Base-by-base conservation (phyloP, 1,140 invertebrate genomes). In the Berghia stephanieae region DNA sequence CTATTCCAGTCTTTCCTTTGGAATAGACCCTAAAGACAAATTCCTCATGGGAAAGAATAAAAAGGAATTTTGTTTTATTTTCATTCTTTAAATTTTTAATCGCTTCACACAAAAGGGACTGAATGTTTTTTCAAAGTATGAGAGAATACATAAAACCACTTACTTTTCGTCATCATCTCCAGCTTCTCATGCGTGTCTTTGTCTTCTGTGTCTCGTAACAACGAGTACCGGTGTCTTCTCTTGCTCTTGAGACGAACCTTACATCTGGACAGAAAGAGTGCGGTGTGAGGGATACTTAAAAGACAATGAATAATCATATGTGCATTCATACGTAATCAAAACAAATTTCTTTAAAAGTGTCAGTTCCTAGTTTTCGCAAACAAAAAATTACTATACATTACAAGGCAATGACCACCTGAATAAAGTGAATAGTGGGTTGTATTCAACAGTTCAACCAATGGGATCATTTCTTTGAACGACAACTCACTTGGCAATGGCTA, bases 151-250 rank as follows among this genome's bases (percentile, higher is more conserved):
- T n/a, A n/a, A n/a, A n/a, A 57, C n/a, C 27, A 78, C 75, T 77
- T 78, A 88, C 85, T 79, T 85, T 85, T 84, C 40, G 84, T 82
- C 68, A 86, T 75, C 78, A 88, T 72, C 69, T 85, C 82, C 49
- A 85, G 78, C 72, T 86, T 82, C 68, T 91, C 88, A 70, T 86
- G 86, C 40, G 93, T 92, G 78, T 84, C 82, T 44, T 90, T 88
- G 67, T 86, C 85, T 60, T 93, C 92, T 79, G 82, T 82, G 72
- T 91, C 90, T 46, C 91, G 89, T 49, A 94, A 89, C 24, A 93
- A 85, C 18, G 92, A 91, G 83, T 94, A 94, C 27, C 92, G 91
- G 78, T 89, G 88, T 38, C 88, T 78, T 74, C 88, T 90, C 55
- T 84, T 82, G 1, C 83, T 77, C 70, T 83, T 91, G 89, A 81